These are phyloP conservation scores for Ferrisia virgata DNA, from an alignment of 2,888 invertebrate genomes.

Conservation along the genomic window DNA sequence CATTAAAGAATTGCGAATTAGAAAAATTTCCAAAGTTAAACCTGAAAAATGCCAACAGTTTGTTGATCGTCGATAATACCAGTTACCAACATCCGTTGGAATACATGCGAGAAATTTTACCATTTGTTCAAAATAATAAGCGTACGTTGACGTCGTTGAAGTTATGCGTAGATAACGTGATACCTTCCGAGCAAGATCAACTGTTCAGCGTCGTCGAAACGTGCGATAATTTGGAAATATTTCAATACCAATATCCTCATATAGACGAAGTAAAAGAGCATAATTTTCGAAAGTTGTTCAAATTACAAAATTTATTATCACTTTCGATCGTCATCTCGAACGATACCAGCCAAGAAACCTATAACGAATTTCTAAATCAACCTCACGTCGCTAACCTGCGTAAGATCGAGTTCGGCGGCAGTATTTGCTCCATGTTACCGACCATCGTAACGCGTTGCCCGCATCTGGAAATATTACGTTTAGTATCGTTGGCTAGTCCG, in stretches of 20 bases:
- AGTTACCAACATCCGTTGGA: conserved; percentile 36
- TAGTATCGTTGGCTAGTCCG: not conserved
- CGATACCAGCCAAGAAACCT: not conserved
- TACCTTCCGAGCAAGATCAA: not conserved
- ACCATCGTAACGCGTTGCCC: not conserved
- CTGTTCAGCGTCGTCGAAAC: conserved; percentile 5
- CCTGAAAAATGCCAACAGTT: conserved; percentile 5
- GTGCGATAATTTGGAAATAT: conserved; percentile 13
- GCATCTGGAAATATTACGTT: conserved; percentile 7
- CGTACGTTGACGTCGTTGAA: not conserved
- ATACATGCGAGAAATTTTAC: conserved; percentile 18
- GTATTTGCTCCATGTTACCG: not conserved
- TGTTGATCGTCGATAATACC: conserved; percentile 37
- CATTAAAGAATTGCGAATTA: conserved; percentile 35
- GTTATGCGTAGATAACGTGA: conserved; percentile 7
- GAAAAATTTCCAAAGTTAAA: conserved; percentile 10
- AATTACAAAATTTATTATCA: not conserved
- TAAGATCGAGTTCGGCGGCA: conserved; percentile 37
- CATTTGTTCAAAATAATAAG: not conserved
- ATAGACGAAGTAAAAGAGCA: conserved; percentile 15
- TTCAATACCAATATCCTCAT: conserved; percentile 40
- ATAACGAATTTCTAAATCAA: not conserved
- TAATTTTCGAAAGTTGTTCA: conserved; percentile 10
- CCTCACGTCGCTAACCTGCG: not conserved
- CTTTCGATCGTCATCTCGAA: conserved; percentile 11